phyloP scores from a whole-genome alignment of 1,140 invertebrate species.

The Leucophenga varia region DNA sequence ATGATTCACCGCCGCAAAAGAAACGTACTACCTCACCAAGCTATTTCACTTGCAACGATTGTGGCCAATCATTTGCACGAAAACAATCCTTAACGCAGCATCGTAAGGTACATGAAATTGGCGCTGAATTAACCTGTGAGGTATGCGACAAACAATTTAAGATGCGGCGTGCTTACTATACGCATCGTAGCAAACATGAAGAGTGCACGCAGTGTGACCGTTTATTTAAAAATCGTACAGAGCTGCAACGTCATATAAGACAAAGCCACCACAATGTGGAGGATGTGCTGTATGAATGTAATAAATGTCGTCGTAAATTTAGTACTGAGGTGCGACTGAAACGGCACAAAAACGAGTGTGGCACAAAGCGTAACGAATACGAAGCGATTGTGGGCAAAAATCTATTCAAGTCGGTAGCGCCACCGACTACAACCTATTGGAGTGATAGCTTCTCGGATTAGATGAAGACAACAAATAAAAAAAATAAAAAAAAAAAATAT shows the following conservation, averaged over 20 bases:
- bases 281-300: slow-evolving; percentile 9
- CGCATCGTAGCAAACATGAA: too few species aligned
- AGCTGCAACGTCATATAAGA: too few species aligned
- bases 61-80: too few species aligned
- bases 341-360: slow-evolving; percentile 16
- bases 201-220: too few species aligned
- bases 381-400: slow-evolving; percentile 35
- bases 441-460: slow-evolving; percentile 58
- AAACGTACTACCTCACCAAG: slow-evolving; percentile 20
- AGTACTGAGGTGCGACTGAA: slow-evolving; percentile 9
- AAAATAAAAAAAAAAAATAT: neutral
- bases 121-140: too few species aligned
- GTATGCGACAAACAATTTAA: too few species aligned
- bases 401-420: slow-evolving; percentile 57
- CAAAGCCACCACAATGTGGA: too few species aligned
- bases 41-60: too few species aligned
- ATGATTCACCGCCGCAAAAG: slow-evolving; percentile 18
- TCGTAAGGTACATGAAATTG: too few species aligned
- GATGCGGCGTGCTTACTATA: too few species aligned
- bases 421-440: slow-evolving; percentile 57
- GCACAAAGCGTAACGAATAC: slow-evolving; percentile 3
- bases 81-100: too few species aligned
- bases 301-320: slow-evolving; percentile 24
- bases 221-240: too few species aligned
- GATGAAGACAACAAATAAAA: neutral